A percentile compares a stretch with the other conserved stretches of the same genome.
Evolutionary conservation across 2,888 invertebrate species (phyloP).

Genomic region (Bhutanitis thaidina): DNA sequence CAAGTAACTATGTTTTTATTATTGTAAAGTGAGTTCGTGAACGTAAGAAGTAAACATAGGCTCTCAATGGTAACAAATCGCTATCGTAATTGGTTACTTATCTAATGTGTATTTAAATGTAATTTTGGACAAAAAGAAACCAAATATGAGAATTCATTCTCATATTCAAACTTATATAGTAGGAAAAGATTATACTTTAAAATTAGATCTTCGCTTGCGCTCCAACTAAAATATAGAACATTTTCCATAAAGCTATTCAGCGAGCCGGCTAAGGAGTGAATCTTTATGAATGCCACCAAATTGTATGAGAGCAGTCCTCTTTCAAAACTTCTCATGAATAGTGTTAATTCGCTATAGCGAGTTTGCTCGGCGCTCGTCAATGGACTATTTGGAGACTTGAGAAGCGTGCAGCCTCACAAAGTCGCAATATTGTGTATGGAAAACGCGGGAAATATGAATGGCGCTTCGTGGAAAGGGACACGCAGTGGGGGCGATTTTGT

Average conservation of each 20-base stretch:
- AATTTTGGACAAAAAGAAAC: no score
- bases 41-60: neutral
- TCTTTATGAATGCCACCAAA: conserved; percentile 80
- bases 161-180: conserved; percentile 21
- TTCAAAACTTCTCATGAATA: conserved; percentile 78
- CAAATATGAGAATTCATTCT: conserved; percentile 4
- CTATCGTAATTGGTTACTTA: no score
- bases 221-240: conserved; percentile 60
- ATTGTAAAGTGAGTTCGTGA: conserved; percentile 3
- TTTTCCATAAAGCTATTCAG: conserved; percentile 73
- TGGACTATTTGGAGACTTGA: conserved; percentile 75
- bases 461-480: conserved; percentile 49
- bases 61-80: no score
- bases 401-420: conserved; percentile 58
- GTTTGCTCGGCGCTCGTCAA: conserved; percentile 75
- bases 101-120: no score
- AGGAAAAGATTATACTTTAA: conserved; percentile 28
- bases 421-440: conserved; percentile 75
- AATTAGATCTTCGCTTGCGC: conserved; percentile 45
- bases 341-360: conserved; percentile 80
- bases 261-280: conserved; percentile 71
- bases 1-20: conserved; percentile 18
- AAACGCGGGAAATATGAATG: conserved; percentile 74
- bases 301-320: conserved; percentile 79
- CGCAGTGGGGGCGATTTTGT: conserved; percentile 55